Evolutionary conservation across 2,113 vertebrate genomes (phyloP), one percentile per base, ranked within the genome.

Genomic region (Podarcis raffonei): DNA sequence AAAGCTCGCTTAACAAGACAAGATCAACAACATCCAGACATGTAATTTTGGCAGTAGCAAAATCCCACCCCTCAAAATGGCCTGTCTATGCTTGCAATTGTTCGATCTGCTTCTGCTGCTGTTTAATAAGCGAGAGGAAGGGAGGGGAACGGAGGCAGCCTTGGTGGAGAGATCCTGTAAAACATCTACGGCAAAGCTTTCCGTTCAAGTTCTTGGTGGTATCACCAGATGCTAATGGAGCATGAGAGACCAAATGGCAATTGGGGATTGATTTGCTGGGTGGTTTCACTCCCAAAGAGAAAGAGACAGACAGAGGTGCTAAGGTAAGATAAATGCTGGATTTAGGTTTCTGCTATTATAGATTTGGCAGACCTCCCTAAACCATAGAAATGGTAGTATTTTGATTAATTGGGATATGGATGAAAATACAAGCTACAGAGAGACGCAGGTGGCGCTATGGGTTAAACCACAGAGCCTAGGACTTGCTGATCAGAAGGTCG

Each of bases 231-330:
- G 65, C 1, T 32, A 27, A 1, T 3, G 3, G 72, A 84, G 87
- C 8, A 62, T 87, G 89, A 94, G 89, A 93, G 86, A 87, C 81
- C 13, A 30, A 72, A 27, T 15, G 72, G 37, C 42, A 37, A 77
- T 16, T 3, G 48, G 13, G 82, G 68, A 48, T 39, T 2, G 89
- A 72, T 92, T 91, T 89, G 80, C 77, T 68, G 85, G 25, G 57
- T 57, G 59, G 65, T 53, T 22, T 32, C 35, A 75, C 53, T 11
- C 35, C 72, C 71, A 84, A 25, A 27, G 23, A 48, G 12, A 22
- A 23, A 25, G 75, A 37, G 75, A 37, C 37, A 27, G 48, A 37
- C 25, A 66, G 22, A 5, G 76, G 80, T 78, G 78, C 59, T 84
- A 82, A 84, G 80, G 42, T 76, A 83, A 87, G 69, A 15, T 79